phyloP scores from a whole-genome alignment of 2,797 vertebrate species.

The Anniella stebbinsi region DNA sequence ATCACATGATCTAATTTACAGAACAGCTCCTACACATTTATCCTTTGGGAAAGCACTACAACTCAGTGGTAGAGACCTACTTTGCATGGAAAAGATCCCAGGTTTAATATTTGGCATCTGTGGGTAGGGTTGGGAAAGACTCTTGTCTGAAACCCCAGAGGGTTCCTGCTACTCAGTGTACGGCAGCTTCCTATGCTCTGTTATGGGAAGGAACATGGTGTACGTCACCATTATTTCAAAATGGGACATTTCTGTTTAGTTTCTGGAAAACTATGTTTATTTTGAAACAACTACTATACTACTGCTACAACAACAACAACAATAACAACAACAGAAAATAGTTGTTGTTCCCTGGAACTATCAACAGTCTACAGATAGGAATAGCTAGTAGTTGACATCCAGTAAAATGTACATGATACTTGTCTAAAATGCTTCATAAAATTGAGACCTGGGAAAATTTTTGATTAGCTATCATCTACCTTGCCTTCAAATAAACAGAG shows the following conservation, averaged over 20 bases:
- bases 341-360: background rate
- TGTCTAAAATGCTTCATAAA: conserved; percentile 45
- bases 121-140: background rate
- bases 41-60: background rate
- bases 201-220: background rate
- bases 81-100: background rate
- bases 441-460: conserved; percentile 16
- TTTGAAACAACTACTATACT: too few relatives aligned
- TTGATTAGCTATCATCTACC: conserved; percentile 34
- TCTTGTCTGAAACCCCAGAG: background rate
- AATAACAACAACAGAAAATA: background rate
- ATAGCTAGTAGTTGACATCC: background rate
- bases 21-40: background rate
- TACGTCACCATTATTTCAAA: background rate
- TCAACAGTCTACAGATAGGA: conserved; percentile 14
- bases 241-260: background rate
- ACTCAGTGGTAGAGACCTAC: too few relatives aligned
- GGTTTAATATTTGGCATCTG: background rate
- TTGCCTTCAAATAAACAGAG: conserved; percentile 17
- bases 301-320: too few relatives aligned
- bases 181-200: background rate
- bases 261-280: background rate
- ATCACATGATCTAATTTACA: background rate
- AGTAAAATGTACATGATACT: background rate
- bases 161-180: background rate